A percentile compares a stretch with the other conserved stretches of the same genome.
Conservation (phyloP, 2,113 vertebrate genomes). For the Dipodomys ordii region DNA sequence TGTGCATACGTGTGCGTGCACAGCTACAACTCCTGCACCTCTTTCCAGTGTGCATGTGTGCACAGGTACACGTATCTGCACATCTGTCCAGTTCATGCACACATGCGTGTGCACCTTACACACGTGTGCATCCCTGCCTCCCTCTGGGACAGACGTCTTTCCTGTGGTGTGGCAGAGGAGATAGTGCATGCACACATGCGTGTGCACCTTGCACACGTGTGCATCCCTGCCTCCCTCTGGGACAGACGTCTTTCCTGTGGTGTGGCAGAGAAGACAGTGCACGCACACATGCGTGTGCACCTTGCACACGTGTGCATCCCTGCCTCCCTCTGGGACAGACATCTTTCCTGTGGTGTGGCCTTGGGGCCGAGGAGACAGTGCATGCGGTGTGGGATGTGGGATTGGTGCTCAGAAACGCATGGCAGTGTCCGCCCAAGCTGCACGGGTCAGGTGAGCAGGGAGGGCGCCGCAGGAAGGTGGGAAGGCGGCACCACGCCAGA, state of each 20-base stretch:
- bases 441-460: neutral
- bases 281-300: neutral
- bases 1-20: too few relatives aligned
- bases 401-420: too few relatives aligned
- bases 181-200: too few relatives aligned
- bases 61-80: neutral
- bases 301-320: neutral
- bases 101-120: neutral
- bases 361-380: neutral
- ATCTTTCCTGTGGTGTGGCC: neutral
- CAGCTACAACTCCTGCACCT: too few relatives aligned
- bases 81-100: neutral
- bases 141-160: neutral
- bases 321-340: neutral
- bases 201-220: neutral
- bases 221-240: neutral
- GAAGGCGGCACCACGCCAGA: neutral
- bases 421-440: too few relatives aligned
- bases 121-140: neutral
- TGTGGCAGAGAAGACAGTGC: too few relatives aligned
- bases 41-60: too few relatives aligned
- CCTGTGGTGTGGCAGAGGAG: neutral
- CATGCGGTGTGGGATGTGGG: neutral
- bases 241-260: neutral
- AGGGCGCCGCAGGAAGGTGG: neutral